Percentiles rank a stretch among this genome's conserved stretches.
Conservation (phyloP, 2,888 invertebrate genomes). For the Furcula furcula region DNA sequence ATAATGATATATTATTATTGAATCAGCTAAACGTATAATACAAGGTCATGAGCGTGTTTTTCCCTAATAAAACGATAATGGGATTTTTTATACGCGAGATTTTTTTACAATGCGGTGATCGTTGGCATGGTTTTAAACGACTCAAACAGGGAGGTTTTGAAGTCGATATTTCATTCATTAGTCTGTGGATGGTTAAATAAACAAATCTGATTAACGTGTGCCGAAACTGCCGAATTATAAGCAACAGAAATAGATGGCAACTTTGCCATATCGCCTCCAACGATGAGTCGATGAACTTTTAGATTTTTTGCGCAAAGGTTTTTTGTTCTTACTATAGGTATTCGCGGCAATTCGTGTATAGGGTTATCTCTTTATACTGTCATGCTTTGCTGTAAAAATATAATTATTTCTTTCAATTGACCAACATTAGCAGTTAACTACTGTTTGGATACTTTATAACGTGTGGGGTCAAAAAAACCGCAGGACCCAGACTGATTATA, state of each 20-base stretch:
- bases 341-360: too few species aligned
- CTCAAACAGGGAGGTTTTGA: too few species aligned
- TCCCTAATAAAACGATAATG: slow-evolving; percentile 3
- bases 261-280: slow-evolving; percentile 5
- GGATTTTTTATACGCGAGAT: slow-evolving; percentile 1
- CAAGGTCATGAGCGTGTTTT: slow-evolving; percentile 8
- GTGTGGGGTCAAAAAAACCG: too few species aligned
- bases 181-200: background rate
- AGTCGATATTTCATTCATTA: slow-evolving; percentile 6
- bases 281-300: slow-evolving; percentile 14
- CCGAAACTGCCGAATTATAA: slow-evolving; percentile 5
- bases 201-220: slow-evolving; percentile 5
- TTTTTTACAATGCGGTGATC: background rate
- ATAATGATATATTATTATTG: slow-evolving; percentile 2
- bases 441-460: too few species aligned
- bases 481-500: too few species aligned
- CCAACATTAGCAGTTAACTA: too few species aligned
- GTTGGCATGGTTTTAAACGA: too few species aligned
- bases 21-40: slow-evolving; percentile 6
- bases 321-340: slow-evolving; percentile 7
- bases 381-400: too few species aligned
- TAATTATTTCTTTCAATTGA: too few species aligned
- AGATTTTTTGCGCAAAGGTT: slow-evolving; percentile 7
- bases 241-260: background rate
- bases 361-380: too few species aligned